Evolutionary conservation across 2,797 vertebrate species (phyloP), one percentile per base, ranked within the genome.

Genomic region (Novumbra hubbsi): DNA sequence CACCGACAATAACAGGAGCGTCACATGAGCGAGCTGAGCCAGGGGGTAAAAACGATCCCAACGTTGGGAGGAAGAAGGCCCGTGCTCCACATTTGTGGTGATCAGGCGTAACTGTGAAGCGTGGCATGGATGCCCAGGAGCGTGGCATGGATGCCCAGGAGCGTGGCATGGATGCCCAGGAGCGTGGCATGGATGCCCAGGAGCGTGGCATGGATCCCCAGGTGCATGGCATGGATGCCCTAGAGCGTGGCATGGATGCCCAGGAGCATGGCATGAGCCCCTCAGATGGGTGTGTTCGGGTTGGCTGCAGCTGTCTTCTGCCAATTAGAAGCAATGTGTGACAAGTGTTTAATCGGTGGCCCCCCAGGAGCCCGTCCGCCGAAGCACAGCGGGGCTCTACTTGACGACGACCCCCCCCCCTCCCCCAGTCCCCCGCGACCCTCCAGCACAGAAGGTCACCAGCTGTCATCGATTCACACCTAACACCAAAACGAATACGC

Each of bases 231-330:
- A 80, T 57, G 55, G n/a, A n/a, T n/a, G n/a, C n/a, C n/a, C n/a
- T n/a, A n/a, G n/a, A n/a, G n/a, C n/a, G n/a, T n/a, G n/a, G 78
- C 83, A 80, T 57, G 55, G n/a, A n/a, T n/a, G n/a, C n/a, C n/a
- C n/a, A n/a, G n/a, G n/a, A n/a, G n/a, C n/a, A n/a, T n/a, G n/a
- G 78, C 83, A 84, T 79, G 55, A 80, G n/a, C n/a, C n/a, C 85
- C 86, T 89, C 80, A 85, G 85, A 86, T 86, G 80, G 74, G 64
- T 73, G n/a, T 84, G 65, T 89, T 90, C 86, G 88, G 88, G 87
- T 89, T 85, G 86, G 84, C 83, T 86, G 88, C 88, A 91, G 90
- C 88, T 90, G 90, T 88, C 85, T 88, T 86, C 85, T 90, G 88
- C 88, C 90, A 91, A 91, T 91, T 92, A 91, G 80, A 81, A 41